Evolutionary conservation across 1,140 invertebrate species (phyloP).

Genomic region (Metopolophium dirhodum): DNA sequence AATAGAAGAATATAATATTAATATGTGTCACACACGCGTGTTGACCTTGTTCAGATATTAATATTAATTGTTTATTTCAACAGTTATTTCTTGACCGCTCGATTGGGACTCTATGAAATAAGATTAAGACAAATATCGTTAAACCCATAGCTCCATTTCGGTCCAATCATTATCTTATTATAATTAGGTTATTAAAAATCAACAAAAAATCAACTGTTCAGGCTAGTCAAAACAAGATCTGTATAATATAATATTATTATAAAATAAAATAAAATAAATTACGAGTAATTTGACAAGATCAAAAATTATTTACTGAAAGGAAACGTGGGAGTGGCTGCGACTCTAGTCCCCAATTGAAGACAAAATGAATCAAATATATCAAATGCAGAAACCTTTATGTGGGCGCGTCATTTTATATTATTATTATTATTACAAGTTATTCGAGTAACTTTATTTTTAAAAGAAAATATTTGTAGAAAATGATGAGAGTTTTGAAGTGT

Average conservation of each 20-base stretch:
- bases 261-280: slow-evolving; percentile 38
- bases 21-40: too few species aligned
- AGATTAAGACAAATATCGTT: neutral
- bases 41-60: too few species aligned
- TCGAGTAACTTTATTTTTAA: neutral
- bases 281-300: slow-evolving; percentile 24
- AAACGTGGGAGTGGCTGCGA: slow-evolving; percentile 15
- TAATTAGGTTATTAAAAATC: too few species aligned
- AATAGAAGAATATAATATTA: neutral
- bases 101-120: neutral
- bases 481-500: slow-evolving; percentile 28
- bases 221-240: neutral
- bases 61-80: too few species aligned
- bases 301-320: slow-evolving; percentile 34
- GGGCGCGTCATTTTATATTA: neutral
- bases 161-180: too few species aligned
- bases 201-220: neutral
- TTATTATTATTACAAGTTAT: slow-evolving; percentile 24
- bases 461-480: slow-evolving; percentile 46
- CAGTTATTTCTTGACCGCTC: neutral
- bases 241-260: neutral
- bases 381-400: slow-evolving; percentile 19
- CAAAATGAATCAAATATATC: slow-evolving; percentile 43
- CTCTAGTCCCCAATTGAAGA: neutral
- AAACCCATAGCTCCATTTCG: too few species aligned